These are phyloP conservation scores for Caenorhabditis virilis DNA, from an alignment of 2,888 invertebrate genomes.

Conservation along the genomic window DNA sequence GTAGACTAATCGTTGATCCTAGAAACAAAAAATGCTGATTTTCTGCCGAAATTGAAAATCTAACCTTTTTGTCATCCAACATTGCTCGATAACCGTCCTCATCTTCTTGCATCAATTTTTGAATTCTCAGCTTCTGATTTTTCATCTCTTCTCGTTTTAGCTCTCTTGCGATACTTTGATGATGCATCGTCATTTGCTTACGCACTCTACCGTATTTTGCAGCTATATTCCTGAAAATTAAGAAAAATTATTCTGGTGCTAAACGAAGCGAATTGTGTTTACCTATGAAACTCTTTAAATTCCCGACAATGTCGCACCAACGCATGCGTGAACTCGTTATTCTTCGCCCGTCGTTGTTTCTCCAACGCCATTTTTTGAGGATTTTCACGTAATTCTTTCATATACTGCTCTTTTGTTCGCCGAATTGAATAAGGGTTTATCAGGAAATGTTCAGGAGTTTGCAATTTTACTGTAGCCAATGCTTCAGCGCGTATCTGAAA, in stretches of 20 bases:
- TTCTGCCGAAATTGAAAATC: no score
- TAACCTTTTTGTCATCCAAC: slow-evolving; percentile 93
- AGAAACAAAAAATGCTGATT: background rate
- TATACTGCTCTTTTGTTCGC: slow-evolving; percentile 81
- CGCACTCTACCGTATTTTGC: slow-evolving; percentile 88
- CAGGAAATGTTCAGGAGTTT: slow-evolving; percentile 93
- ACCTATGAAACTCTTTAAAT: slow-evolving; percentile 88
- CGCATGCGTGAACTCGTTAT: slow-evolving; percentile 89
- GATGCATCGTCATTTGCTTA: slow-evolving; percentile 88
- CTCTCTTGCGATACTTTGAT: slow-evolving; percentile 95
- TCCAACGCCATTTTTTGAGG: slow-evolving; percentile 97
- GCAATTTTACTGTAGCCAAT: slow-evolving; percentile 81
- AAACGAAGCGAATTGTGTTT: background rate
- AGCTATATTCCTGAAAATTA: slow-evolving; percentile 74
- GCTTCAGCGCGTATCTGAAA: slow-evolving; percentile 71
- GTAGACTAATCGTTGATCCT: slow-evolving; percentile 93
- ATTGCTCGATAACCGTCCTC: slow-evolving; percentile 98
- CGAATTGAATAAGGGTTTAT: slow-evolving; percentile 96
- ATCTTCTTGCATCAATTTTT: slow-evolving; percentile 95
- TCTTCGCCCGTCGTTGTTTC: slow-evolving; percentile 90
- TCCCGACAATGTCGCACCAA: slow-evolving; percentile 73
- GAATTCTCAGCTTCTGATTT: slow-evolving; percentile 97
- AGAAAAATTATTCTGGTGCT: background rate
- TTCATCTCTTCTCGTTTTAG: slow-evolving; percentile 95
- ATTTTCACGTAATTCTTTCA: slow-evolving; percentile 95